phyloP scores from a whole-genome alignment of 2,113 vertebrate genomes.

The Prietella phreatophila region DNA sequence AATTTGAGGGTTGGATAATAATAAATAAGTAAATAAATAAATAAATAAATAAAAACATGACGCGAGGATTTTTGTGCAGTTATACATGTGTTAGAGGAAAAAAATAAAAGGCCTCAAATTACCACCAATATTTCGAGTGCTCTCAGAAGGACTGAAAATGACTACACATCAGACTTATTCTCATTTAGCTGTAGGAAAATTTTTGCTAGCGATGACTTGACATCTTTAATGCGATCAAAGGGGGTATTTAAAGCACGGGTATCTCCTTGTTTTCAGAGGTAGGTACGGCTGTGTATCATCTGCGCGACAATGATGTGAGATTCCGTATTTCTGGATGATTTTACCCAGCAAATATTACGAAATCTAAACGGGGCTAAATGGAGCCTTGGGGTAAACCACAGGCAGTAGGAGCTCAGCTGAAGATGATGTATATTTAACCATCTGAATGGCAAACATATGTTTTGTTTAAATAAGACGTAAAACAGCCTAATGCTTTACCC shows the following conservation, averaged over 20 bases:
- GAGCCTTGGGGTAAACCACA: background rate
- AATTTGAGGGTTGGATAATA: background rate
- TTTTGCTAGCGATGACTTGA: background rate
- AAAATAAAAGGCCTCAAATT: too few species aligned
- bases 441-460: background rate
- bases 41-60: too few species aligned
- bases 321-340: background rate
- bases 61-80: too few species aligned
- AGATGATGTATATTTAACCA: background rate
- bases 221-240: background rate
- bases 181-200: background rate
- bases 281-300: background rate
- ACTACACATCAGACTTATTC: background rate
- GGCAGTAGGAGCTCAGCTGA: background rate
- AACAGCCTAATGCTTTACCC: background rate
- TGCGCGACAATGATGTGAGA: too few species aligned
- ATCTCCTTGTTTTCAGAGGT: background rate
- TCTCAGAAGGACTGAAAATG: background rate
- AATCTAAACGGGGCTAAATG: background rate
- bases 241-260: background rate
- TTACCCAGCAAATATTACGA: background rate
- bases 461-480: background rate
- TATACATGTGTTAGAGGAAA: too few species aligned
- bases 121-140: too few species aligned
- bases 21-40: background rate